Percentiles rank a stretch among this genome's conserved stretches.
These are phyloP conservation scores for Drymonia ruficornis DNA, from an alignment of 2,888 invertebrate genomes.

Conservation along the genomic window DNA sequence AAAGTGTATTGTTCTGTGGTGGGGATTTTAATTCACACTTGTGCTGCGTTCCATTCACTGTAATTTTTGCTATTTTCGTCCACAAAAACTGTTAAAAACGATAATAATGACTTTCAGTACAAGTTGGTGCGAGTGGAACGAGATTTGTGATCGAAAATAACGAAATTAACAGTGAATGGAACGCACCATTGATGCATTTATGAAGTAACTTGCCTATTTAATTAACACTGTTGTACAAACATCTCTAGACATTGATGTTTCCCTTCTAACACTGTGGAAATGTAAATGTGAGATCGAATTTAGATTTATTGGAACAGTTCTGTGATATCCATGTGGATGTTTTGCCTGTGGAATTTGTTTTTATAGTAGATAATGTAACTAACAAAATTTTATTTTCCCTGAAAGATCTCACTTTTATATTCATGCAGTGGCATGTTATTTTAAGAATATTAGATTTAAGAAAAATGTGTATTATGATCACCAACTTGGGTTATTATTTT, in stretches of 20 bases:
- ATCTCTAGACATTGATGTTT: constrained; percentile 36
- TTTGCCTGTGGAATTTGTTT: constrained; percentile 40
- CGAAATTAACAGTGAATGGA: too few relatives aligned
- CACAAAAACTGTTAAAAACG: too few relatives aligned
- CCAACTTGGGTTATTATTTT: constrained; percentile 45
- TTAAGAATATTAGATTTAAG: constrained; percentile 43
- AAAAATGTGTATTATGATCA: constrained; percentile 40
- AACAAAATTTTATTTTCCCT: neutral
- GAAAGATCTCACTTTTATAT: constrained; percentile 74
- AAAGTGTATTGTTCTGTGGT: constrained; percentile 24
- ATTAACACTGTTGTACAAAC: constrained; percentile 18
- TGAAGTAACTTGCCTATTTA: constrained; percentile 49
- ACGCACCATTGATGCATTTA: constrained; percentile 48
- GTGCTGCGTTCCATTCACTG: too few relatives aligned
- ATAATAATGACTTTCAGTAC: too few relatives aligned
- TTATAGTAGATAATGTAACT: neutral
- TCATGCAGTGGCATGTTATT: constrained; percentile 53
- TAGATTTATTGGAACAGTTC: constrained; percentile 54
- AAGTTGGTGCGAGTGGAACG: too few relatives aligned
- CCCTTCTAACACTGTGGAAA: constrained; percentile 53
- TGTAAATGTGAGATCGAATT: constrained; percentile 71
- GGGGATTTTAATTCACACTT: constrained; percentile 18
- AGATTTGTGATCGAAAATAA: too few relatives aligned
- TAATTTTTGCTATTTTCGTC: too few relatives aligned
- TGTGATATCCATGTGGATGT: constrained; percentile 70